Base-by-base conservation (phyloP, 2,888 invertebrate genomes). In the Actias luna region DNA sequence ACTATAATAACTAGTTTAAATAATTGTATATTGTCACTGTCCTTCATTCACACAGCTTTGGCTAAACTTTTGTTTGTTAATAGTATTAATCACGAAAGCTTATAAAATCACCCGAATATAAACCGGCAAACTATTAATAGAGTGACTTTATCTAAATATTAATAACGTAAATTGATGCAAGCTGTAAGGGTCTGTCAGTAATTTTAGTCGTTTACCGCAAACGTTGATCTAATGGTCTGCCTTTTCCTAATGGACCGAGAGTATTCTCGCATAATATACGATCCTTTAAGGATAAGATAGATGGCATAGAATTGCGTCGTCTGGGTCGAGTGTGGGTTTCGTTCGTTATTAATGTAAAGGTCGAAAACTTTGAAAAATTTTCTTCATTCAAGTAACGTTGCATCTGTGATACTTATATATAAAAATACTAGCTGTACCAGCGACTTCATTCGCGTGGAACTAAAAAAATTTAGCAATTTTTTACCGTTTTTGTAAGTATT, bases 231-330 rank as follows among this genome's bases (percentile, higher is more conserved):
- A 71, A 69, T 75, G 74, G 73, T 73, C 69, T 67, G 72, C 67
- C 74, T 72, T 69, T 69, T 65, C 68, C 65, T 77, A 79, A 78
- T 78, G 75, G 76, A 73, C 69, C 67, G 69, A 71, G 67, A 69
- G 64, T 64, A 31, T 61, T 36, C 61, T 65, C 62, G 62, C 67
- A 36, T 70, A 68, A 71, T 72, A 70, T 63, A 68, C 68, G 64
- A 66, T 64, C 67, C 66, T 66, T 69, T 65, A 65, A 64, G 61
- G 66, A 58, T 65, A 64, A 62, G 63, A 66, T 63, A 63, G 67
- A 65, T 66, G 62, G 65, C 29, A 55, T 29, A 29, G 55, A 55
- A 55, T n/a, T 29, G 29, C 29, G 55, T 55, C 55, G 55, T 27
- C 29, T 29, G 55, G 14, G 27, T 1, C 29, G 29, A 29, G 29